Evolutionary conservation across 2,113 vertebrate species (phyloP).

Genomic region (Eptesicus fuscus): DNA sequence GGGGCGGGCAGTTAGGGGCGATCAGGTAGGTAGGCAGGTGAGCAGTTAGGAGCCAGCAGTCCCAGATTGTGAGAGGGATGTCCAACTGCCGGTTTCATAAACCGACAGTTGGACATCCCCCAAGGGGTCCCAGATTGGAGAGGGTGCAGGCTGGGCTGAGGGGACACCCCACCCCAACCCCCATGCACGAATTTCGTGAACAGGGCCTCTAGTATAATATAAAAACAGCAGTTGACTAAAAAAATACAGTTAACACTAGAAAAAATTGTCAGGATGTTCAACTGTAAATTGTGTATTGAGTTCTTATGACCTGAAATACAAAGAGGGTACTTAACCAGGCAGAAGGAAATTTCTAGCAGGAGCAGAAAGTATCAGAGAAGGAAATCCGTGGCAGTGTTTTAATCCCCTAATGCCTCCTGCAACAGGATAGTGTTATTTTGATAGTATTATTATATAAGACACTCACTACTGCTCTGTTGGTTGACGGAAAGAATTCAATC

Average conservation of each 20-base stretch:
- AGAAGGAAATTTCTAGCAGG: neutral
- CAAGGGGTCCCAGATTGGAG: too few relatives aligned
- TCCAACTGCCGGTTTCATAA: too few relatives aligned
- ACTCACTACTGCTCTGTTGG: neutral
- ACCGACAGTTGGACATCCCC: too few relatives aligned
- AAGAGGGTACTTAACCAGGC: neutral
- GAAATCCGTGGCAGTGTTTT: neutral
- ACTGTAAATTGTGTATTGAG: slow-evolving; percentile 14
- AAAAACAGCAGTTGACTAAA: neutral
- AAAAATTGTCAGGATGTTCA: slow-evolving; percentile 3
- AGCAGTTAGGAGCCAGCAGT: too few relatives aligned
- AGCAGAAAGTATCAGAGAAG: neutral
- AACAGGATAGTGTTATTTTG: neutral
- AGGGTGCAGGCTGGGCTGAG: too few relatives aligned
- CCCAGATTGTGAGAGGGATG: too few relatives aligned
- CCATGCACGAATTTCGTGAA: too few relatives aligned
- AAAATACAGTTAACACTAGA: slow-evolving; percentile 26
- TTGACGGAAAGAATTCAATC: neutral
- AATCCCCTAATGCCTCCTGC: neutral
- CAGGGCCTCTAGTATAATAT: neutral
- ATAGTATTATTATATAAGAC: neutral
- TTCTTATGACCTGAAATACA: slow-evolving; percentile 3
- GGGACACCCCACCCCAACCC: too few relatives aligned
- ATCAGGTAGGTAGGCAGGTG: too few relatives aligned
- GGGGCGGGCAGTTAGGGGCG: too few relatives aligned